Percentiles rank a stretch among this genome's conserved stretches.
phyloP scores from a whole-genome alignment of 2,113 vertebrate species.

The Rynchops niger region DNA sequence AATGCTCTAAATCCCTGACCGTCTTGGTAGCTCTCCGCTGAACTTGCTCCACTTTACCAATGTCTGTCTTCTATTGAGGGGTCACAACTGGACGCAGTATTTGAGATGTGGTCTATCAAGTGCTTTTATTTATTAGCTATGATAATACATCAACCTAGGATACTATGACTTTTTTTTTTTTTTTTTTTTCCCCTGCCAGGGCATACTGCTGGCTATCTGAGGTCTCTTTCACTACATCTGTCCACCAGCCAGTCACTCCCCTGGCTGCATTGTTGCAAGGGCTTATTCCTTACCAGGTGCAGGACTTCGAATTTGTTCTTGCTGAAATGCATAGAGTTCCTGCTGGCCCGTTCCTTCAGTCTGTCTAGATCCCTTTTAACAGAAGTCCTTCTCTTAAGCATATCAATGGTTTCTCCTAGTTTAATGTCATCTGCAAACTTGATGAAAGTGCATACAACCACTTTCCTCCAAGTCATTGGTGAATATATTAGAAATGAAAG shows the following conservation, averaged over 20 bases:
- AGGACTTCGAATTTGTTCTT: not conserved
- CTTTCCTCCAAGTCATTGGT: not conserved
- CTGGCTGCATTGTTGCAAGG: not conserved
- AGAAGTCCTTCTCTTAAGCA: not conserved
- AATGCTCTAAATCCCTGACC: not conserved
- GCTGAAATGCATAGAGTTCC: not conserved
- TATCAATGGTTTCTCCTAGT: not conserved
- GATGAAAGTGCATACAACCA: not conserved
- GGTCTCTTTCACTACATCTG: not conserved
- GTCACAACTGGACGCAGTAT: not conserved
- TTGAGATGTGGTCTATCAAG: not conserved
- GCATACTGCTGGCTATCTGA: not conserved
- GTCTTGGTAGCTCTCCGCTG: not conserved
- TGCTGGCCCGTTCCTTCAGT: not conserved
- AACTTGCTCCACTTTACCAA: not conserved
- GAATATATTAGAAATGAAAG: not conserved
- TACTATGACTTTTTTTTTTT: fast-evolving
- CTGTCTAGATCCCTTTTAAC: not conserved
- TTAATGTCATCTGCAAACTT: not conserved
- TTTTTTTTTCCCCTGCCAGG: not conserved
- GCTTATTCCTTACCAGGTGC: not conserved
- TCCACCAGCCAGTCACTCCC: not conserved
- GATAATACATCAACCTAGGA: not conserved
- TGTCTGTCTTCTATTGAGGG: not conserved
- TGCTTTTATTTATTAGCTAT: not conserved